A percentile compares a stretch with the other conserved stretches of the same genome.
phyloP scores from a whole-genome alignment of 2,113 vertebrate species.

The Psilopsiagon aymara region DNA sequence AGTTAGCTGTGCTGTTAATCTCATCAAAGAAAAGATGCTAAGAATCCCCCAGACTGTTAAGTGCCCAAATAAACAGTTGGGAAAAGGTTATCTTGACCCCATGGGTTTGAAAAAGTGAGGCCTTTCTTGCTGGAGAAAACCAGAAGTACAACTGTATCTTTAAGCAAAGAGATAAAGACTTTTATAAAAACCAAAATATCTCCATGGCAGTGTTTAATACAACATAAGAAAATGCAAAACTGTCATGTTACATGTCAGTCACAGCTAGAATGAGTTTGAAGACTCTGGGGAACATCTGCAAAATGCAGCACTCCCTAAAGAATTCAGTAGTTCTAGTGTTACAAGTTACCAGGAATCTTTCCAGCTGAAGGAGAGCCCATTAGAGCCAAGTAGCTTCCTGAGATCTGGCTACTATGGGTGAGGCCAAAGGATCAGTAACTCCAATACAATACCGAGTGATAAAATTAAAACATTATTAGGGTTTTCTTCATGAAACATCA shows the following conservation, averaged over 20 bases:
- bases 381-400: background rate
- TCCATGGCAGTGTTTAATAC: background rate
- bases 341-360: background rate
- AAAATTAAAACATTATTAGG: background rate
- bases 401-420: background rate
- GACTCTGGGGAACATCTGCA: background rate
- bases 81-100: background rate
- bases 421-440: background rate
- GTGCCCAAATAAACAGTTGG: background rate
- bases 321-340: background rate
- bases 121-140: background rate
- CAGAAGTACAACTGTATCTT: background rate
- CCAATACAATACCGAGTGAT: background rate
- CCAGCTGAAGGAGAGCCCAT: background rate
- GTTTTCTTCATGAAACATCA: background rate
- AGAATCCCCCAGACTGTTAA: background rate
- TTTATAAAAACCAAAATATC: background rate
- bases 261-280: background rate
- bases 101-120: background rate
- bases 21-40: background rate
- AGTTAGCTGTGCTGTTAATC: background rate
- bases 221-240: background rate
- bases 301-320: background rate
- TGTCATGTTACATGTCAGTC: background rate
- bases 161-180: background rate